Conservation (phyloP, 2,113 vertebrate genomes). For the Empidonax traillii region DNA sequence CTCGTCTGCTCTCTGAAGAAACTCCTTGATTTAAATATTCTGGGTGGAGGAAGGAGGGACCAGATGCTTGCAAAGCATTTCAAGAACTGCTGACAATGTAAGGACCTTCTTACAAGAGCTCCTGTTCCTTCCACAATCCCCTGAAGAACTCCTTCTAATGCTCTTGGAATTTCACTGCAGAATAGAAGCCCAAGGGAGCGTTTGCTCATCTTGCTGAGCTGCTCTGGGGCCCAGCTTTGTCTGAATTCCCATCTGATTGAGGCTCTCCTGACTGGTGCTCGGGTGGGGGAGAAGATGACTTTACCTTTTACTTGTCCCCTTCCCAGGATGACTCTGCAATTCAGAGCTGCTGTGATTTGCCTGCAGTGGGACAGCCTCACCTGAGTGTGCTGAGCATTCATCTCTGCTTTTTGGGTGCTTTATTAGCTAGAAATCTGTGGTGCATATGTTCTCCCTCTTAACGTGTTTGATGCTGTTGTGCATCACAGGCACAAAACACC, state of each 20-base stretch:
- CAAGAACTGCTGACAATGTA: constrained; percentile 16
- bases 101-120: constrained; percentile 9
- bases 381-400: rapidly evolving
- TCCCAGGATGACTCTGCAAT: neutral
- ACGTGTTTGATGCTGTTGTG: neutral
- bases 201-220: neutral
- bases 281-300: neutral
- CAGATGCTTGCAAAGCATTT: neutral
- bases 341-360: neutral
- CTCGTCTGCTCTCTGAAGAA: neutral
- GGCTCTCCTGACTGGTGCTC: neutral
- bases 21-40: neutral
- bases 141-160: neutral
- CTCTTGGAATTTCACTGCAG: neutral
- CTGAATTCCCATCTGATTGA: rapidly evolving
- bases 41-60: neutral
- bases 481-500: neutral
- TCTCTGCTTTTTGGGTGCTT: neutral
- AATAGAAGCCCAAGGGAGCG: neutral
- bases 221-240: neutral
- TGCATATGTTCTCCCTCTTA: neutral
- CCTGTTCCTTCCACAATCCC: neutral
- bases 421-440: neutral
- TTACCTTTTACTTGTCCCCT: neutral
- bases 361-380: neutral